Conservation (phyloP, 2,113 vertebrate species). For the Poeciliopsis prolifica region DNA sequence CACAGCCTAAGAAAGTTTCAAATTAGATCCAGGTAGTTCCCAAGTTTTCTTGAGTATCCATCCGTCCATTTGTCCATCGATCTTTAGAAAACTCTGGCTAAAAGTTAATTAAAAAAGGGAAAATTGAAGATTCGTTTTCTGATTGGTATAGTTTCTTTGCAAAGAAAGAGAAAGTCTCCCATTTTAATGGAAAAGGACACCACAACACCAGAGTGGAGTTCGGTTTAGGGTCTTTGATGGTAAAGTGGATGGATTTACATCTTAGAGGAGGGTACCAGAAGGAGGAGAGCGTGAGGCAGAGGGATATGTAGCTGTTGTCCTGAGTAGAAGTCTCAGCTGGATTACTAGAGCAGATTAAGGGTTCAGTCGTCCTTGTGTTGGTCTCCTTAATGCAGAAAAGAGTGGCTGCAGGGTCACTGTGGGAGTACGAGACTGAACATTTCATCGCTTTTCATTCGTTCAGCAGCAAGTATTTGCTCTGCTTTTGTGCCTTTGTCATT, state of each 20-base stretch:
- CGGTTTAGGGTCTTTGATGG: conserved; percentile 12
- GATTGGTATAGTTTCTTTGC: no score
- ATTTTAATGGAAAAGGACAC: neutral
- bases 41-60: neutral
- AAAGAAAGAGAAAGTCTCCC: neutral
- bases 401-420: conserved; percentile 23
- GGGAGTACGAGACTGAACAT: conserved; percentile 26
- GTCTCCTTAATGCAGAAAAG: conserved; percentile 23
- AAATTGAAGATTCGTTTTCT: no score
- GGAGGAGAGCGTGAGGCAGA: conserved; percentile 6
- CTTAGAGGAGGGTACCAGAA: conserved; percentile 9
- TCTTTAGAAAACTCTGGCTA: neutral
- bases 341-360: conserved; percentile 61
- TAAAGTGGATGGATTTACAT: conserved; percentile 23
- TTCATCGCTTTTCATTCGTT: conserved; percentile 57
- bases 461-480: conserved; percentile 59
- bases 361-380: conserved; percentile 24
- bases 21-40: neutral
- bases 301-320: conserved; percentile 28
- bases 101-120: no score
- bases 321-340: conserved; percentile 31
- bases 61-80: neutral
- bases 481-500: conserved; percentile 62
- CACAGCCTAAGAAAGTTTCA: neutral
- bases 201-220: conserved; percentile 13